Percentiles rank a stretch among this genome's conserved stretches.
Evolutionary conservation across 2,797 vertebrate species (phyloP).

Genomic region (Dromococcyx pavoninus): DNA sequence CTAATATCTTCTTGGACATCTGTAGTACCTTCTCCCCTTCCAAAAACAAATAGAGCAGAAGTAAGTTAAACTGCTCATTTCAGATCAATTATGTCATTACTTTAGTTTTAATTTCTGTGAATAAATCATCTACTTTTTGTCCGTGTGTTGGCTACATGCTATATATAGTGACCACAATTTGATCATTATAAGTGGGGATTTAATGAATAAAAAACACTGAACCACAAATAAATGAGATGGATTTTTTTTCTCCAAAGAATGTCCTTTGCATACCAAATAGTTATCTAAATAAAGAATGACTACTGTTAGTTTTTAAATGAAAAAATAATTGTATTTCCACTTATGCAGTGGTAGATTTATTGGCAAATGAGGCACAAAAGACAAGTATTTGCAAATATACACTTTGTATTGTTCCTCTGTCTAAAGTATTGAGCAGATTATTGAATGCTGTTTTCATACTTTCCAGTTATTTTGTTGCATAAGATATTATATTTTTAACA

Average conservation of each 20-base stretch:
- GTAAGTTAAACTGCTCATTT: background rate
- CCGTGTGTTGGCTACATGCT: background rate
- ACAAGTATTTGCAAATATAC: background rate
- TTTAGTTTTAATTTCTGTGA: background rate
- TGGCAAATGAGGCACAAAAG: background rate
- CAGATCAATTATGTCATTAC: background rate
- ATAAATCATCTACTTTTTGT: background rate
- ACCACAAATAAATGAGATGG: background rate
- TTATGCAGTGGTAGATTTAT: background rate
- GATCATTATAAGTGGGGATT: background rate
- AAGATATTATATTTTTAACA: background rate
- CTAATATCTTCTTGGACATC: too few species aligned
- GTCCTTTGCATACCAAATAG: background rate
- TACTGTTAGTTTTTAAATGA: background rate
- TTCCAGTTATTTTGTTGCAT: background rate
- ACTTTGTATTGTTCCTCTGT: background rate
- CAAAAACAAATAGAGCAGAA: background rate
- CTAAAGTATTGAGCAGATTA: background rate
- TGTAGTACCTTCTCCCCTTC: too few species aligned
- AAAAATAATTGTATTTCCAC: background rate
- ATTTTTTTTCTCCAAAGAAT: background rate
- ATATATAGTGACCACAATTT: background rate
- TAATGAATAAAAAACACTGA: background rate
- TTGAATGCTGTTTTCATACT: background rate
- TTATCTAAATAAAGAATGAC: background rate